These are phyloP conservation scores for Adrianichthys oophorus DNA, from an alignment of 2,797 vertebrate species.

Conservation along the genomic window DNA sequence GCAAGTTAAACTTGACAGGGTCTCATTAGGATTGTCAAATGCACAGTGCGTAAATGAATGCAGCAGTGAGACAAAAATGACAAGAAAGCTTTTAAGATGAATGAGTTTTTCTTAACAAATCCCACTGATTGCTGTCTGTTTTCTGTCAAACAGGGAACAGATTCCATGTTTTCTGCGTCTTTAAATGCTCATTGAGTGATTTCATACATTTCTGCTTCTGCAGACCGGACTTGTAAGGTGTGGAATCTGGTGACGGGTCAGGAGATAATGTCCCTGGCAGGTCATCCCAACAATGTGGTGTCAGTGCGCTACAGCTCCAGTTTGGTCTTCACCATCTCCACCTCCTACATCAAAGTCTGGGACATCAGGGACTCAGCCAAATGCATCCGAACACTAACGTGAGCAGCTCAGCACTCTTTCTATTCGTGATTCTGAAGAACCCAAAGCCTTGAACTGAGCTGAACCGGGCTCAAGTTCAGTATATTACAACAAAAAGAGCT, in stretches of 20 bases:
- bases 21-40: slow-evolving; percentile 5
- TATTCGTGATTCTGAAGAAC: neutral
- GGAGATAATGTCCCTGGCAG: slow-evolving; percentile 95
- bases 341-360: slow-evolving; percentile 97
- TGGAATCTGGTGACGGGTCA: slow-evolving; percentile 99
- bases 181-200: neutral
- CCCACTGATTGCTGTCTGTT: neutral
- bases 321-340: slow-evolving; percentile 95
- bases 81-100: neutral
- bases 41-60: neutral
- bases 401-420: slow-evolving; percentile 62
- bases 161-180: too few relatives aligned
- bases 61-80: neutral
- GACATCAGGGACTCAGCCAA: slow-evolving; percentile 96
- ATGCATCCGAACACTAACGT: slow-evolving; percentile 93
- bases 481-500: neutral
- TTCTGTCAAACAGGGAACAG: too few relatives aligned
- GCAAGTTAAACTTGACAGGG: slow-evolving; percentile 38
- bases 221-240: slow-evolving; percentile 97
- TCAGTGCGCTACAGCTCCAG: slow-evolving; percentile 95
- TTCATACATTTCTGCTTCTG: slow-evolving; percentile 15
- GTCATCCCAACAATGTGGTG: slow-evolving; percentile 95
- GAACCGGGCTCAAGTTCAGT: neutral
- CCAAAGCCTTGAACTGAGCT: neutral
- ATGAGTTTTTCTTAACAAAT: too few relatives aligned